Evolutionary conservation across 2,797 vertebrate species (phyloP).

Genomic region (Micropoecilia bifurca): DNA sequence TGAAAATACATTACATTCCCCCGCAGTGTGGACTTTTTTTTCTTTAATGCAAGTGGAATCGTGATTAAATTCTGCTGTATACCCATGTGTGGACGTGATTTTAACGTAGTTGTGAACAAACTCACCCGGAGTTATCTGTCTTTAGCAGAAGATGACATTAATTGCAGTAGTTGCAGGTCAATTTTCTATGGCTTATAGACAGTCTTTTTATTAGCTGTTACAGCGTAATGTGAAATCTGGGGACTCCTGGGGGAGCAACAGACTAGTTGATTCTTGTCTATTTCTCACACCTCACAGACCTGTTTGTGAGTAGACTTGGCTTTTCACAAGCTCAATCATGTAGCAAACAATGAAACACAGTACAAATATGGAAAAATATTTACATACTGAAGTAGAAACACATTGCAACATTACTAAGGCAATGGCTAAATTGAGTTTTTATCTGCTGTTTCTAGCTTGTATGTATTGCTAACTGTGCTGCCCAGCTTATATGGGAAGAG

Average conservation of each 20-base stretch:
- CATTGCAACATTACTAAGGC: neutral
- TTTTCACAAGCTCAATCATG: neutral
- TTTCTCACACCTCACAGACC: neutral
- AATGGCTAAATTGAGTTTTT: neutral
- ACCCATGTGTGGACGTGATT: neutral
- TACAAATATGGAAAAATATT: neutral
- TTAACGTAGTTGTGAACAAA: neutral
- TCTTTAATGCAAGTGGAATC: slow-evolving; percentile 6
- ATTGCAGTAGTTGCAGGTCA: neutral
- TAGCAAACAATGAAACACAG: neutral
- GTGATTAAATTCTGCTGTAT: slow-evolving; percentile 25
- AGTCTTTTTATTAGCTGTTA: neutral
- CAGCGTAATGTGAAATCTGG: neutral
- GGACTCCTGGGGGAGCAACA: neutral
- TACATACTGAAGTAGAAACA: neutral
- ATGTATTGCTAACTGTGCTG: neutral
- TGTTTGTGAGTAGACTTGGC: neutral
- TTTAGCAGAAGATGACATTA: neutral
- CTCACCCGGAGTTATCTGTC: neutral
- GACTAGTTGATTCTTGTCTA: neutral
- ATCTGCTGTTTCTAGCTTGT: neutral
- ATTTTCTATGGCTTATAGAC: neutral
- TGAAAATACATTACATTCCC: too few species aligned
- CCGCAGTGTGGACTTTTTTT: slow-evolving; percentile 35
- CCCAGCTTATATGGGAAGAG: neutral